Evolutionary conservation across 2,888 invertebrate species (phyloP), one percentile per base, ranked within the genome.

Genomic region (Ormyrus labotus): DNA sequence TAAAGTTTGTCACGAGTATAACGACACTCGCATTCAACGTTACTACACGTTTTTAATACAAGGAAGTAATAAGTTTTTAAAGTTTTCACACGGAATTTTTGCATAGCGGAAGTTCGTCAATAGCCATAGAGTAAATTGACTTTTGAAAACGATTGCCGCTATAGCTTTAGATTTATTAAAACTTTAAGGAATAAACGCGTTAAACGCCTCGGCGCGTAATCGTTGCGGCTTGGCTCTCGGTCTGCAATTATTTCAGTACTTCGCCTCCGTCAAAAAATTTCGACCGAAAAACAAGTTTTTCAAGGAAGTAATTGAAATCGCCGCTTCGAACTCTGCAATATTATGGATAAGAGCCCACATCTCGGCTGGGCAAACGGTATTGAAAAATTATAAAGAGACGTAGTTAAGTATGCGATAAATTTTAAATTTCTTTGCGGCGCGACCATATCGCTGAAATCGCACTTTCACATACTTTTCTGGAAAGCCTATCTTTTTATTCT

Each of bases 281-380:
- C 34, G 19, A n/a, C 1, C 10, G 55, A 48, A 65, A 76, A 76
- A 76, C 76, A 8, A 45, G 76, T 76, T 68, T 76, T 76, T 61
- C 76, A 63, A 69, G 69, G 76, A 76, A 76, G 76, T 53, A 63
- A 76, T 69, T 68, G 68, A 69, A 76, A 76, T 55, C 61, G 19
- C 60, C 55, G 55, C 19, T 69, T 61, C 9, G 19, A 71, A 13
- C 68, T 9, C 19, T 69, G 69, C 51, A 60, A 75, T 60, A 47
- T 55, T 65, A 47, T n/a, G 7, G 45, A 68, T 68, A 64, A 61
- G 53, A 60, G 19, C 10, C 5, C 4, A 55, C 8, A 55, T 4
- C 34, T 19, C 34, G 34, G 10, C 34, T 34, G 4, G 9, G 55
- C 61, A 55, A 63, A 53, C 64, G 13, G 64, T 73, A 73, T 72